Base-by-base conservation (phyloP, 2,888 invertebrate genomes). In the Ophion costatus region DNA sequence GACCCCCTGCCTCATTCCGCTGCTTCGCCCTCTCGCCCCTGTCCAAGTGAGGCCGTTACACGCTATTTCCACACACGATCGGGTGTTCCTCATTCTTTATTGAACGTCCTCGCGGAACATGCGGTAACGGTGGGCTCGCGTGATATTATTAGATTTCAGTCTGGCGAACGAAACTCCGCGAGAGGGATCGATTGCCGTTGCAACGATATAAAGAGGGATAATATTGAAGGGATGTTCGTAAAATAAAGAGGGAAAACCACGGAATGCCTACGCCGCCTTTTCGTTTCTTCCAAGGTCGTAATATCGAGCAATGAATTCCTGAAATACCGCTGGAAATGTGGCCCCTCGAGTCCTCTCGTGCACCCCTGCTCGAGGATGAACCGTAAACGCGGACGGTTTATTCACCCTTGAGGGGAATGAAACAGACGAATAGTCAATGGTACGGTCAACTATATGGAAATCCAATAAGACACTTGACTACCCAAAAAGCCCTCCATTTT, bases 121-220 rank as follows among this genome's bases (percentile, higher is more conserved):
- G 80, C 71, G 22, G 66, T 38, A 66, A 76, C 67, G 71, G 73
- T 61, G 29, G 61, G 70, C 38, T 80, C 57, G 66, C 76, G 83
- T 64, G 77, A 79, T 84, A 84, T 84, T 84, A 84, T 84, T 84
- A 80, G 80, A 84, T 67, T 51, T 66, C 33, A 59, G 63, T 69
- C 61, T 71, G 67, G 56, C 38, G 9, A 77, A 80, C 61, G 73
- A 77, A 76, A 84, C 77, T 73, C 73, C 77, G 38, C 38, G 38
- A 38, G 67, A 67, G 61, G 56, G 56, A 84, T 80, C 83, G 83
- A 80, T 84, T 80, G 73, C 14, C 51, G 67, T 51, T 73, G 66
- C 76, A 76, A 42, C 77, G 77, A 77, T 45, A 69, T 67, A 69
- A 74, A 67, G 70, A 38, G 66, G 20, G 29, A n/a, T 61, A 61